Evolutionary conservation across 2,113 vertebrate genomes (phyloP), one percentile per base, ranked within the genome.

Genomic region (Oreocharis arfaki): DNA sequence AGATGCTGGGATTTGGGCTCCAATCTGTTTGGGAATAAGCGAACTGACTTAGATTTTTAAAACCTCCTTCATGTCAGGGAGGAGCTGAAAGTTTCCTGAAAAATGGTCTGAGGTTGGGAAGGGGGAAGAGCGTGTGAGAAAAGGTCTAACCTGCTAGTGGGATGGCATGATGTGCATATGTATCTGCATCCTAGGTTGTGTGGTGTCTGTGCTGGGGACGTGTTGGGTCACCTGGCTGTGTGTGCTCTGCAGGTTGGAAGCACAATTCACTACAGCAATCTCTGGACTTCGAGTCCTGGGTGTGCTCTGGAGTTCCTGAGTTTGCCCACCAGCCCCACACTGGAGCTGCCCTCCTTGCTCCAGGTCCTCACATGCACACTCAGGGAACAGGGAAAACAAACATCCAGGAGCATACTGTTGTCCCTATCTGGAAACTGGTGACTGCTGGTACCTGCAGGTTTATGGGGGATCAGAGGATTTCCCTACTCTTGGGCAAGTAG

Each of bases 301-400:
- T 20, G 4, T 21, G 37, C 46, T n/a, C 46, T 61, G 47, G 17
- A 52, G 32, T 11, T 76, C 57, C 11, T 47, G 64, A 13, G 3
- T 78, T 79, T 92, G 57, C 41, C 67, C 52, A 71, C 41, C 50
- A 76, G 68, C 47, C 42, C 9, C 42, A 24, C 27, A 8, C 23
- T 6, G 35, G 44, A 60, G 33, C 41, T 49, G 53, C 63, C 7
- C 47, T 47, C 47, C 61, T 53, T 35, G 32, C 52, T 69, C 57
- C 24, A 1, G 6, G 23, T 28, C n/a, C 53, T 68, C 44, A 16
- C 0, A 0, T 8, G 20, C 39, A 42, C 21, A 16, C 9, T 2
- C 44, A 46, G 33, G 37, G 33, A 76, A 64, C 2, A 18, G 6
- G 41, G 33, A 23, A 47, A 55, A 55, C 23, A 15, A 41, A 64